These are phyloP conservation scores for Scalopus aquaticus DNA, from an alignment of 2,113 vertebrate species.

Conservation along the genomic window DNA sequence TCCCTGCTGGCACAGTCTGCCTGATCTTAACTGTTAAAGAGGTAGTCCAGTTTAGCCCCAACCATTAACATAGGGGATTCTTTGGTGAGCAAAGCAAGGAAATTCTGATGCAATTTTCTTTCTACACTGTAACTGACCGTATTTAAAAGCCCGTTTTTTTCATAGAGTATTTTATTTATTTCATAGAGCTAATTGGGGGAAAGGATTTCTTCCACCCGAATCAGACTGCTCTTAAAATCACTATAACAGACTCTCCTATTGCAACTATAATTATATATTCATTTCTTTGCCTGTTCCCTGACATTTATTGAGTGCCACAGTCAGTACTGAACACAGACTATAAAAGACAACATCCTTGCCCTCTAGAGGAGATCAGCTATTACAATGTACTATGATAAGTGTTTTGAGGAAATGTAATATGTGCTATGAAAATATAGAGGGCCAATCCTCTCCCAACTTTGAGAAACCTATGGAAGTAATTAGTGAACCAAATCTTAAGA, in stretches of 20 bases:
- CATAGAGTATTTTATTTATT: slow-evolving; percentile 22
- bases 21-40: too few species aligned
- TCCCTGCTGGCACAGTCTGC: too few species aligned
- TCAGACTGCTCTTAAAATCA: background rate
- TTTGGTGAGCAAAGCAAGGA: too few species aligned
- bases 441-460: background rate
- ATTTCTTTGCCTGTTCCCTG: background rate
- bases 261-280: background rate
- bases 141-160: background rate
- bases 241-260: background rate
- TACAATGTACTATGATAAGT: background rate
- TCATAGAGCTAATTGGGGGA: background rate
- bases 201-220: background rate
- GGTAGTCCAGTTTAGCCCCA: too few species aligned
- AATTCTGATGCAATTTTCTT: background rate
- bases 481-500: background rate
- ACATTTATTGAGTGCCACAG: background rate
- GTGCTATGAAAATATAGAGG: background rate
- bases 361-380: background rate
- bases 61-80: too few species aligned
- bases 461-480: background rate
- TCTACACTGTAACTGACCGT: background rate
- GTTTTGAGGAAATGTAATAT: background rate
- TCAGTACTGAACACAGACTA: background rate
- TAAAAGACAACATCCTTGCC: background rate